These are phyloP conservation scores for Drosophila pruinosa DNA, from an alignment of 1,140 invertebrate species.

Conservation along the genomic window DNA sequence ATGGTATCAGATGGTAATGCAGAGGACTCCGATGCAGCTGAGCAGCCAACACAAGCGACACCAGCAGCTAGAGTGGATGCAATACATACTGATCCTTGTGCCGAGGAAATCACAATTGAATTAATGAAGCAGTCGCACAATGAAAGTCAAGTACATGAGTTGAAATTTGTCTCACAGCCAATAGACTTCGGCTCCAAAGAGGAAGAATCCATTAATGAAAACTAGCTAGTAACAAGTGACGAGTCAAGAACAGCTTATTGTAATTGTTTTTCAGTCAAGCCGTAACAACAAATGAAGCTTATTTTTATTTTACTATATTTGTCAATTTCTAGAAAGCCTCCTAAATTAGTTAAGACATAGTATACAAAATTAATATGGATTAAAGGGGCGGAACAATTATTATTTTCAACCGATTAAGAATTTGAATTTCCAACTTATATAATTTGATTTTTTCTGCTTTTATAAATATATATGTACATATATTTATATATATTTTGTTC, in stretches of 20 bases:
- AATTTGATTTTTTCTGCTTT: conserved; percentile 2
- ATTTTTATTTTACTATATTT: too few species aligned
- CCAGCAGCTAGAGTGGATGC: conserved; percentile 11
- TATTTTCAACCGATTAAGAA: neutral
- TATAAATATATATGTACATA: too few species aligned
- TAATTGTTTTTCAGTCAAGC: conserved; percentile 15
- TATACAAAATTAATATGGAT: conserved; percentile 23
- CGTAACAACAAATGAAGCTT: neutral
- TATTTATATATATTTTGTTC: too few species aligned
- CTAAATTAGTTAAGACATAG: neutral
- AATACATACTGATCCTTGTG: conserved; percentile 4
- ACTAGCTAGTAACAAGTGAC: conserved; percentile 8
- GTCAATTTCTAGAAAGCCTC: neutral
- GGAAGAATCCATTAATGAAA: conserved; percentile 24
- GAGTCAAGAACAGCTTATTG: neutral
- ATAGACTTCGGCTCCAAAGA: neutral
- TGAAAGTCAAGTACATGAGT: conserved; percentile 42
- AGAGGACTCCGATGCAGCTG: conserved; percentile 8
- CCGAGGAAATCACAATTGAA: conserved; percentile 66
- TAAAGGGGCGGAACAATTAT: neutral
- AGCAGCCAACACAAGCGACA: neutral
- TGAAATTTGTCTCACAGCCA: conserved; percentile 32
- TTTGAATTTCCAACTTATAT: neutral
- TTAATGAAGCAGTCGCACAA: conserved; percentile 68
- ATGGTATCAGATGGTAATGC: conserved; percentile 17